Base-by-base conservation (phyloP, 2,888 invertebrate genomes). In the Hydroisotoma schaefferi region DNA sequence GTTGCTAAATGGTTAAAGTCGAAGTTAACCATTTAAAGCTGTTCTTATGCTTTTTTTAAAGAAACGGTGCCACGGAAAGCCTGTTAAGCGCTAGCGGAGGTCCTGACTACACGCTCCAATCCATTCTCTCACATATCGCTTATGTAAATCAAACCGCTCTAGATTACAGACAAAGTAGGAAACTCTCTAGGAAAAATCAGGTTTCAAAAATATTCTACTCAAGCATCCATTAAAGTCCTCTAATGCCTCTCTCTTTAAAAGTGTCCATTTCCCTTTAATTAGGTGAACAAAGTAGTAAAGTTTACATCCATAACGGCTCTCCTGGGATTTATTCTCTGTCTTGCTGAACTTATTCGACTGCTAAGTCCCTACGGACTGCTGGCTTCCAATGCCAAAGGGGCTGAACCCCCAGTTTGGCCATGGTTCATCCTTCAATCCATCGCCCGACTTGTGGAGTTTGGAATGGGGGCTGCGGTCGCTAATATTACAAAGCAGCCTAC, bases 371-470 rank as follows among this genome's bases (percentile, higher is more conserved):
- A 81, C 59, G 81, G 82, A 2, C 73, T 76, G 25, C 69, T 76
- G 44, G 74, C 75, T 22, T 64, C 72, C 28, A 40, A 69, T 23
- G 6, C 15, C 15, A n/a, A 65, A 2, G 5, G 66, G 2, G 55
- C 66, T 10, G 74, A 75, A 59, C 71, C 76, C 33, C 76, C 78
- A 52, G 78, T 80, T 10, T 80, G 81, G 81, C 80, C 80, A 1
- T 83, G 83, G 83, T 77, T 82, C 51, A 73, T 78, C 26, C 81
- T 81, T 70, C 82, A 83, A 71, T 82, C 82, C 0, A 55, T 80
- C 1, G 79, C 79, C 71, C 76, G 81, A 40, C 71, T 74, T 15
- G 72, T 81, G 54, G 81, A 81, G 73, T 73, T 80, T 37, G 75
- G 76, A 48, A 80, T 80, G 77, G 65, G 80, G 33, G 81, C 79